These are phyloP conservation scores for Gyps fulvus DNA, from an alignment of 2,113 vertebrate genomes.

Conservation along the genomic window DNA sequence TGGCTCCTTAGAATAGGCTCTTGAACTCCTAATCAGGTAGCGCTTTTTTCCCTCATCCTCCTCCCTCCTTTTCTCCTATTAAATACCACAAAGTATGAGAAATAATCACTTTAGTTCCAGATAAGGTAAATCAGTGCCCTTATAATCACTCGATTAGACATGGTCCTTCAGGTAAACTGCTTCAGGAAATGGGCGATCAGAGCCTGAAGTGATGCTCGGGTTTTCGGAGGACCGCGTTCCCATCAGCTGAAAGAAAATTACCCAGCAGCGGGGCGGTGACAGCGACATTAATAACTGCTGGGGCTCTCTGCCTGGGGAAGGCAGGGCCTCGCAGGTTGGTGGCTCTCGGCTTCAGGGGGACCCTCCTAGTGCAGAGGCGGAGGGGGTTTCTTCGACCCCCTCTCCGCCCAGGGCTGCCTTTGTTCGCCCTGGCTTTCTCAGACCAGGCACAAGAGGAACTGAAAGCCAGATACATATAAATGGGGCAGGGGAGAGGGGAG, in stretches of 20 bases:
- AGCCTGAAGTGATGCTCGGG: background rate
- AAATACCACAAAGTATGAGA: conserved; percentile 58
- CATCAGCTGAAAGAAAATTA: background rate
- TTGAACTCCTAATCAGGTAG: conserved; percentile 58
- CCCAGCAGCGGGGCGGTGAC: background rate
- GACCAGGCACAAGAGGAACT: background rate
- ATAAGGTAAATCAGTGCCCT: conserved; percentile 66
- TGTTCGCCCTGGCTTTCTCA: background rate
- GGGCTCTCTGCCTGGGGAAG: background rate
- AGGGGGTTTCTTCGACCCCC: background rate
- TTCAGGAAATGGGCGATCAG: conserved; percentile 59
- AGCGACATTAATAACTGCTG: background rate
- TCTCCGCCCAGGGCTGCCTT: background rate
- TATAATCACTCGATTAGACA: conserved; percentile 70
- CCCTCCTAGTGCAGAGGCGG: background rate
- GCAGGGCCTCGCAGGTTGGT: background rate
- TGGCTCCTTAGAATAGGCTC: conserved; percentile 25
- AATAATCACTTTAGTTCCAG: conserved; percentile 75
- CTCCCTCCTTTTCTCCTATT: conserved; percentile 43
- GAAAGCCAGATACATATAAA: background rate
- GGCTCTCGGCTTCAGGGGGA: background rate
- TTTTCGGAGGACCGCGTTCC: background rate
- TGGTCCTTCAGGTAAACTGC: conserved; percentile 66
- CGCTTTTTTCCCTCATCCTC: conserved; percentile 8
- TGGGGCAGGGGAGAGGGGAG: background rate